Evolutionary conservation across 2,888 invertebrate genomes (phyloP).

Genomic region (Schizotus pectinicornis): DNA sequence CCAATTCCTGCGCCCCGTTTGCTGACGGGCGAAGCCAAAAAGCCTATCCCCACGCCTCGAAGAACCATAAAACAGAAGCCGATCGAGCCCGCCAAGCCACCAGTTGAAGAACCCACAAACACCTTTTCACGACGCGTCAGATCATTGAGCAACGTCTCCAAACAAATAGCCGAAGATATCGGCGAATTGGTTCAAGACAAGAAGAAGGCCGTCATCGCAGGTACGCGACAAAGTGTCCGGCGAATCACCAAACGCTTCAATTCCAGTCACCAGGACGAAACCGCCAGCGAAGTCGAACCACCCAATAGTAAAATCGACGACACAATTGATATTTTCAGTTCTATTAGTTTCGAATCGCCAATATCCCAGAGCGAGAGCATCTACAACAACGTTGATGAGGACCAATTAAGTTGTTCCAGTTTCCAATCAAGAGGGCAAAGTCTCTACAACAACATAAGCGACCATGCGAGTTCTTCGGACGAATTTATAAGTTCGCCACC

Average conservation of each 20-base stretch:
- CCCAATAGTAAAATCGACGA: conserved; percentile 41
- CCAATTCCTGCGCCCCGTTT: conserved; percentile 46
- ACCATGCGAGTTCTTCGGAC: conserved; percentile 33
- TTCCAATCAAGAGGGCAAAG: conserved; percentile 45
- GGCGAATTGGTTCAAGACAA: conserved; percentile 63
- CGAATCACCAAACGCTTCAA: conserved; percentile 53
- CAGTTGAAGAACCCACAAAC: conserved; percentile 38
- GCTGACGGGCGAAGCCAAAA: conserved; percentile 54
- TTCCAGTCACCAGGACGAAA: conserved; percentile 31
- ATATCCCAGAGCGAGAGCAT: conserved; percentile 38
- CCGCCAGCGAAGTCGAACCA: conserved; percentile 20
- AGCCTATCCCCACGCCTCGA: conserved; percentile 64
- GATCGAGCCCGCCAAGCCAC: conserved; percentile 25
- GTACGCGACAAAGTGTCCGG: conserved; percentile 63
- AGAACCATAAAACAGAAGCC: conserved; percentile 55
- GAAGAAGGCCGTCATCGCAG: conserved; percentile 68
- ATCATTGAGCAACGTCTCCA: conserved; percentile 64
- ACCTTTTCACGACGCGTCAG: conserved; percentile 53
- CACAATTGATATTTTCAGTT: conserved; percentile 63
- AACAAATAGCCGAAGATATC: conserved; percentile 65
- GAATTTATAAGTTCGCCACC: conserved; percentile 59
- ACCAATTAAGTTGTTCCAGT: conserved; percentile 60
- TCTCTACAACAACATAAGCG: conserved; percentile 47
- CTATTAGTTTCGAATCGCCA: conserved; percentile 48
- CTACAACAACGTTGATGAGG: conserved; percentile 47